A percentile compares a stretch with the other conserved stretches of the same genome.
Evolutionary conservation across 2,113 vertebrate genomes (phyloP).

Genomic region (Corydoras sp.): DNA sequence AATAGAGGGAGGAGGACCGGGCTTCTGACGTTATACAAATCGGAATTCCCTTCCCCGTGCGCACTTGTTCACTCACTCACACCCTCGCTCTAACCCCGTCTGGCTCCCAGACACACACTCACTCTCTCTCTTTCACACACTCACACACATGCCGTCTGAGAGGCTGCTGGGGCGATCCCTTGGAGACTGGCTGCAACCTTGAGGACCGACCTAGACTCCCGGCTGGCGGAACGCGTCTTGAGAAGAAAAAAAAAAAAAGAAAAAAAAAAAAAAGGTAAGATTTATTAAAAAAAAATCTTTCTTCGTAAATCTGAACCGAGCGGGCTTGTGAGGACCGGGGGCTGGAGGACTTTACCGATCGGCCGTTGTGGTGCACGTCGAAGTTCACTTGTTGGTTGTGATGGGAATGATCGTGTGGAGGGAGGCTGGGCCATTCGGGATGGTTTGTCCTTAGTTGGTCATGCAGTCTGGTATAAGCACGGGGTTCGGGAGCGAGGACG

Average conservation of each 20-base stretch:
- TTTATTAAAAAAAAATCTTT: neutral
- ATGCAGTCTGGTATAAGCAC: slow-evolving; percentile 6
- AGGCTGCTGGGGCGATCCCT: slow-evolving; percentile 25
- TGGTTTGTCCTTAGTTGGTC: slow-evolving; percentile 31
- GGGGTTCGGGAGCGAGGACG: slow-evolving; percentile 10
- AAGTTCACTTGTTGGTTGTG: neutral
- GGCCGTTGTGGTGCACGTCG: neutral
- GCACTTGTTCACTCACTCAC: slow-evolving; percentile 48
- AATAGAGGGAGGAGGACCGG: slow-evolving; percentile 58
- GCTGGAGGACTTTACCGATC: neutral
- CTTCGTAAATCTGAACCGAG: neutral
- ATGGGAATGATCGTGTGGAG: slow-evolving; percentile 9
- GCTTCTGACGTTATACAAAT: slow-evolving; percentile 70
- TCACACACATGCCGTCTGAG: slow-evolving; percentile 34
- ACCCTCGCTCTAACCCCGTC: slow-evolving; percentile 66
- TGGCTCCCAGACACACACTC: slow-evolving; percentile 65
- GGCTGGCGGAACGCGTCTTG: slow-evolving; percentile 26
- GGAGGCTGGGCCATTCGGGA: slow-evolving; percentile 8
- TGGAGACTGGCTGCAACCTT: slow-evolving; percentile 38
- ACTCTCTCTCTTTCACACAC: slow-evolving; percentile 28
- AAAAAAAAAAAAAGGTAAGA: slow-evolving; percentile 41
- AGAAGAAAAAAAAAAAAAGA: slow-evolving; percentile 25
- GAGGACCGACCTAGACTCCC: slow-evolving; percentile 47
- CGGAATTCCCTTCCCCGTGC: slow-evolving; percentile 70
- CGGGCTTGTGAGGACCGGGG: neutral